Base-by-base conservation (phyloP, 2,797 vertebrate species). In the Acanthopagrus latus region DNA sequence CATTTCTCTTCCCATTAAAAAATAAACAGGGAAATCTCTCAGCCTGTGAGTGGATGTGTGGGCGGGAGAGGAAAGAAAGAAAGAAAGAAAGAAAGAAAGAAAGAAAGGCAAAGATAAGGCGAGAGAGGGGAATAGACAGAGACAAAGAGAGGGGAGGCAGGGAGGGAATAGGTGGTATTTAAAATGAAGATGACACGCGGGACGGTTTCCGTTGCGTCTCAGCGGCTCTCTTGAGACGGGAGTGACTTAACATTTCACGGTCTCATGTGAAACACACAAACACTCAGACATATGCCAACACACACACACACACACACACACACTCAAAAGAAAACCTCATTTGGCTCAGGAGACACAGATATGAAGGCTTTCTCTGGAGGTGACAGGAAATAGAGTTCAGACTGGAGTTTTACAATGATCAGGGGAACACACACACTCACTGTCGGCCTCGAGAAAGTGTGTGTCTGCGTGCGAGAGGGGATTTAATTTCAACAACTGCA, bases 181-280 rank as follows among this genome's bases (percentile, higher is more conserved):
- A 90, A 89, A 89, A 82, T 81, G 74, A 91, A 84, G 87, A 89
- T 74, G 85, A 82, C 90, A 90, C 84, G 44, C 64, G 82, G 86
- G 90, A 90, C 64, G 51, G 73, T 82, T 89, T 87, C 89, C 81
- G 76, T 50, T 76, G 86, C 14, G 62, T 62, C 83, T 87, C 77
- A 72, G 80, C 44, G 46, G 43, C 68, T 88, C 89, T 91, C 86
- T 56, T 41, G 86, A 90, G 88, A 91, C 76, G 74, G 72, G 78
- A 79, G 72, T 77, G 84, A 88, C 82, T 89, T 92, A 76, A 80
- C 73, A 80, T 87, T 87, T 89, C 85, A 85, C 67, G 79, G 86
- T 74, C 76, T 83, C 72, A 47, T 67, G 68, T 81, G 78, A 82
- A 67, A 82, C 64, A 71, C 58, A 76, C 43, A 79, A 52, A 76